These are phyloP conservation scores for Bombycilla garrulus DNA, from an alignment of 2,113 vertebrate species.

Conservation along the genomic window DNA sequence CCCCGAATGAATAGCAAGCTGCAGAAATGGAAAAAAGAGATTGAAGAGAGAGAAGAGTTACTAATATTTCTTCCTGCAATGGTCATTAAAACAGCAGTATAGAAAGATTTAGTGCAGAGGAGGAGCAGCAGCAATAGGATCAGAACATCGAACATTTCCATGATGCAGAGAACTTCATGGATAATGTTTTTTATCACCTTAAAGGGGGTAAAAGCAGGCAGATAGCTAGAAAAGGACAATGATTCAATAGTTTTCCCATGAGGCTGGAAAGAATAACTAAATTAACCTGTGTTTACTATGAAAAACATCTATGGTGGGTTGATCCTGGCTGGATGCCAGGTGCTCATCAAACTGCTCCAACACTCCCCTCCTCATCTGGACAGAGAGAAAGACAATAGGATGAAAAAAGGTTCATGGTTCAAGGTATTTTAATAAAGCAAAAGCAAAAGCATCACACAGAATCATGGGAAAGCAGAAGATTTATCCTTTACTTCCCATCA, in stretches of 20 bases:
- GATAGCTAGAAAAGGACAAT: not conserved
- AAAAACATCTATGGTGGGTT: not conserved
- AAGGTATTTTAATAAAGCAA: not conserved
- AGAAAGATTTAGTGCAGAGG: not conserved
- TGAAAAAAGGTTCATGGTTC: accelerated
- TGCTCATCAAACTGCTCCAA: not conserved
- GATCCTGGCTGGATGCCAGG: not conserved
- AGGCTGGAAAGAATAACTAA: not conserved
- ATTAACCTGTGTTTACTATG: not conserved
- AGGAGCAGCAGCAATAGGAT: not conserved
- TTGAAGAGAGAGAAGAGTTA: not conserved
- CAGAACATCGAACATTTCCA: not conserved
- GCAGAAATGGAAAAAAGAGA: not conserved
- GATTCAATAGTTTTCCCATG: not conserved
- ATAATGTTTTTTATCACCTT: not conserved
- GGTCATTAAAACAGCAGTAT: not conserved
- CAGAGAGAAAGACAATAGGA: not conserved
- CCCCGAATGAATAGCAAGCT: not conserved
- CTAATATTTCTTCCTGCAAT: not conserved
- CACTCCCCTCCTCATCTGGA: not conserved
- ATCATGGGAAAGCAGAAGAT: not conserved
- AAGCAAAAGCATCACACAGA: not conserved
- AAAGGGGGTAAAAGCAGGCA: not conserved
- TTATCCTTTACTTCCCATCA: not conserved
- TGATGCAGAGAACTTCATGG: not conserved